phyloP scores from a whole-genome alignment of 2,888 invertebrate species.

The Agriopis leucophaearia region DNA sequence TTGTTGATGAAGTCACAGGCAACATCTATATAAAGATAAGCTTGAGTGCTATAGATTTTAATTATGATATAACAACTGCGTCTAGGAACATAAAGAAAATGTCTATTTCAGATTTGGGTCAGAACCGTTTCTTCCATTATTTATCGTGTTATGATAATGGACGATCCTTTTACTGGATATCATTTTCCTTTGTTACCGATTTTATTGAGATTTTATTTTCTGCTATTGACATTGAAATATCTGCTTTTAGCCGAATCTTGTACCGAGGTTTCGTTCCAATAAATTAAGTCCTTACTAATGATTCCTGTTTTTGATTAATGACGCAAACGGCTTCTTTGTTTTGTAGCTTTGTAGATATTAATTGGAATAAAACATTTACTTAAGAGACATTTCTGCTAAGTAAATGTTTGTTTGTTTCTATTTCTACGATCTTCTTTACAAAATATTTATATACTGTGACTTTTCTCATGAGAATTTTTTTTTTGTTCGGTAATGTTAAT shows the following conservation, averaged over 20 bases:
- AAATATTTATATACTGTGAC: too few relatives aligned
- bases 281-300: constrained; percentile 48
- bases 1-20: too few relatives aligned
- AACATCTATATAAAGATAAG: too few relatives aligned
- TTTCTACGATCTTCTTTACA: not conserved
- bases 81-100: not conserved
- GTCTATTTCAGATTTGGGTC: not conserved
- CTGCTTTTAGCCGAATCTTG: constrained; percentile 50
- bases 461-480: too few relatives aligned
- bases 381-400: too few relatives aligned
- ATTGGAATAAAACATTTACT: not conserved
- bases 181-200: constrained; percentile 48
- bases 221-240: constrained; percentile 64
- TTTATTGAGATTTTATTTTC: constrained; percentile 44
- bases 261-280: constrained; percentile 52
- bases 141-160: constrained; percentile 30
- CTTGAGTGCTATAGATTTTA: not conserved
- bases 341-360: constrained; percentile 4
- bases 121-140: constrained; percentile 10
- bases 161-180: constrained; percentile 25
- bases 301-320: constrained; percentile 24
- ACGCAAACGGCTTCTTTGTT: constrained; percentile 18
- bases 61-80: not conserved
- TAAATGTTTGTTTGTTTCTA: too few relatives aligned
- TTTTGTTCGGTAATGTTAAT: too few relatives aligned